phyloP scores from a whole-genome alignment of 2,888 invertebrate genomes.

The Ormyrus labotus region DNA sequence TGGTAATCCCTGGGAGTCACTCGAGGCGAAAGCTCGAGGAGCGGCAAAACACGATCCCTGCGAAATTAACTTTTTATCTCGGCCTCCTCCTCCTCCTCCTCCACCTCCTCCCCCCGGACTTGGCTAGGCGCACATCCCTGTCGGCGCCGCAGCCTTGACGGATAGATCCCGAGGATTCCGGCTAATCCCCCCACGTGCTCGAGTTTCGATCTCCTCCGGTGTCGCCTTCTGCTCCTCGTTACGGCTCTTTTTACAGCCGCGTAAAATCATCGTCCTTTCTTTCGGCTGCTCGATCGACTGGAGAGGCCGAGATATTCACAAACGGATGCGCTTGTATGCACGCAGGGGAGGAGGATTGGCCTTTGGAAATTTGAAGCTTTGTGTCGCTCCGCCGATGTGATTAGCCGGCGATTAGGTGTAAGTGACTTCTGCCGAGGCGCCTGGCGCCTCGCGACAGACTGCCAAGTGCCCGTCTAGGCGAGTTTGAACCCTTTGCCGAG shows the following conservation, averaged over 20 bases:
- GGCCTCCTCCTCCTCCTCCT: background rate
- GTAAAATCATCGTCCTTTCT: no score
- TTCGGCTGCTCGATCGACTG: no score
- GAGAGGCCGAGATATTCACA: no score
- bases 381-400: background rate
- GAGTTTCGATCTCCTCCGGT: background rate
- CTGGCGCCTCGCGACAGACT: no score
- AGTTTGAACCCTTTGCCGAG: no score
- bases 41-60: background rate
- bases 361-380: no score
- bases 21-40: background rate
- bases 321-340: no score
- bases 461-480: no score
- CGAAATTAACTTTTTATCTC: slow-evolving; percentile 33
- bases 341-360: no score
- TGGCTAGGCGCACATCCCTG: no score
- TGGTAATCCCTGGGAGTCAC: background rate
- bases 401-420: slow-evolving; percentile 32
- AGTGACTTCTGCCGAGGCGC: no score
- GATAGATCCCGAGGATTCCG: background rate
- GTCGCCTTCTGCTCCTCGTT: background rate
- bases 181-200: background rate
- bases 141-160: background rate
- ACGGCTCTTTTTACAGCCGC: background rate
- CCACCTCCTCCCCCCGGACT: no score